Conservation (phyloP, 2,113 vertebrate species). For the Triplophysa rosa region DNA sequence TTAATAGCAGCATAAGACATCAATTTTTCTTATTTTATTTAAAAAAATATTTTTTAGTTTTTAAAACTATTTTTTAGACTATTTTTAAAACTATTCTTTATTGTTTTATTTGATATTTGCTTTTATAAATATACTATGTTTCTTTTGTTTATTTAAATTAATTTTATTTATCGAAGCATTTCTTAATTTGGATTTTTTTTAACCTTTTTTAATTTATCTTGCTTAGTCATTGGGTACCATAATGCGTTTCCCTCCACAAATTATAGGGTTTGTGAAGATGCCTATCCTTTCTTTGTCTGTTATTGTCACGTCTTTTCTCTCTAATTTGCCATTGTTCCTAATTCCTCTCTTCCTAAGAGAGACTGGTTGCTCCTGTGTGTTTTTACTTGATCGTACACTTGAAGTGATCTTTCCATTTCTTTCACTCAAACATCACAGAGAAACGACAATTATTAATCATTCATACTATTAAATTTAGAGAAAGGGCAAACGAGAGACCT, state of each 20-base stretch:
- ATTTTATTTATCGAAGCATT: neutral
- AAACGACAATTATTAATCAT: slow-evolving; percentile 76
- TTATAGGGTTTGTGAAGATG: slow-evolving; percentile 14
- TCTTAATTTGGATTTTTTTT: neutral
- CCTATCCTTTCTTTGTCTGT: slow-evolving; percentile 37
- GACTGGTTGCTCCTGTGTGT: slow-evolving; percentile 52
- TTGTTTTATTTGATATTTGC: neutral
- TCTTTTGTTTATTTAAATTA: neutral
- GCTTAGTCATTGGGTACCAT: neutral
- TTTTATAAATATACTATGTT: neutral
- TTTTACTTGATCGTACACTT: slow-evolving; percentile 57
- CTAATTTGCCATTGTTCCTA: slow-evolving; percentile 53
- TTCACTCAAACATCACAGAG: slow-evolving; percentile 80
- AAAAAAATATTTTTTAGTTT: no score
- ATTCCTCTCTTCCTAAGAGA: slow-evolving; percentile 41
- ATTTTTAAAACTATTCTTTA: no score
- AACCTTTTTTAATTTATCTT: neutral
- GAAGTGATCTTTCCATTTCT: slow-evolving; percentile 70
- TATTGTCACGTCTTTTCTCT: slow-evolving; percentile 21
- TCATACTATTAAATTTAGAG: slow-evolving; percentile 70
- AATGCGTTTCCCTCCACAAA: neutral
- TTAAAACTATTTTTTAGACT: no score
- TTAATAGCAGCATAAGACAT: no score
- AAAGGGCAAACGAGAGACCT: slow-evolving; percentile 59
- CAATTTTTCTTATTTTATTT: no score